A percentile compares a stretch with the other conserved stretches of the same genome.
Conservation (phyloP, 2,888 invertebrate genomes). For the Carpatolechia fugitivella region DNA sequence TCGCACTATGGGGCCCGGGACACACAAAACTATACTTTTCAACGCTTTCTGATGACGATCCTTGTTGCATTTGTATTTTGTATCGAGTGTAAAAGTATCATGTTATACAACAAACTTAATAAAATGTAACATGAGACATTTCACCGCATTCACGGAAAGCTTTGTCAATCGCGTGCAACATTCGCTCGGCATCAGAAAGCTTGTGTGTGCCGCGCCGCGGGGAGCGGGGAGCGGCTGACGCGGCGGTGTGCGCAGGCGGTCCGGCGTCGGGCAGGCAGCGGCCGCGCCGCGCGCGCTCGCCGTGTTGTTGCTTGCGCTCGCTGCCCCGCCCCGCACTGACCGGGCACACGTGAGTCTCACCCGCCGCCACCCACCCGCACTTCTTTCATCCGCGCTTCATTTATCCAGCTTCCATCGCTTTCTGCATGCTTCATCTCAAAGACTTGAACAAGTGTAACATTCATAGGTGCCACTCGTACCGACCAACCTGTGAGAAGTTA, state of each 20-base stretch:
- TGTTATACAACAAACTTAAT: too few relatives aligned
- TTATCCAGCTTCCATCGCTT: not conserved
- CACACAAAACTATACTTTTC: constrained; percentile 24
- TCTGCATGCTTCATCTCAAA: not conserved
- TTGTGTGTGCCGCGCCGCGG: too few relatives aligned
- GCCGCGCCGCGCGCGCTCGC: constrained; percentile 54
- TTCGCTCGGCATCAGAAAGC: too few relatives aligned
- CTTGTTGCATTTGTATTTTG: not conserved
- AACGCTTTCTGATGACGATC: constrained; percentile 39
- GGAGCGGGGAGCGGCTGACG: constrained; percentile 39
- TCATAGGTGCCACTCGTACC: not conserved
- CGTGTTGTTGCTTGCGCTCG: constrained; percentile 50
- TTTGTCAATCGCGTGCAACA: too few relatives aligned
- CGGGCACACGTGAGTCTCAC: constrained; percentile 70
- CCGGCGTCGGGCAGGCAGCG: constrained; percentile 51
- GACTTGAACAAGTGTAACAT: not conserved
- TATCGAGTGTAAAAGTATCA: not conserved
- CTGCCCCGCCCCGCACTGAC: constrained; percentile 74
- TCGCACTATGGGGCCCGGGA: constrained; percentile 74
- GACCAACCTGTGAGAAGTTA: too few relatives aligned
- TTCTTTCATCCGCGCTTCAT: not conserved
- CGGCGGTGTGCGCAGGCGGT: constrained; percentile 65
- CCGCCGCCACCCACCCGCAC: constrained; percentile 19
- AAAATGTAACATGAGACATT: too few relatives aligned
- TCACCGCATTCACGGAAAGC: too few relatives aligned